These are phyloP conservation scores for Pollenia labialis DNA, from an alignment of 2,888 invertebrate species.

Conservation along the genomic window DNA sequence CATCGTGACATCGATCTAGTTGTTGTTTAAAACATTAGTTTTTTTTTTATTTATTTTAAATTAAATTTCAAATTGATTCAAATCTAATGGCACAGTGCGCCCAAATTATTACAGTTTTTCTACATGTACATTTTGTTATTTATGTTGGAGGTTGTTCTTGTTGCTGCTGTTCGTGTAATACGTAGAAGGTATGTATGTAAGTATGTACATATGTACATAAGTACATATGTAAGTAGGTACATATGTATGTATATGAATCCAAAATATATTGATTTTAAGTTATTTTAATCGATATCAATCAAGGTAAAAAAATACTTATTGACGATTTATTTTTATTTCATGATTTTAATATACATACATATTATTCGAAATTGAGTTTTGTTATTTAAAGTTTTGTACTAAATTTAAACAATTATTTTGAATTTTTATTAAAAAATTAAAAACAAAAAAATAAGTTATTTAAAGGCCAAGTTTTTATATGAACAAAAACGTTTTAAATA, in stretches of 20 bases:
- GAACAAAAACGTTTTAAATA: too few species aligned
- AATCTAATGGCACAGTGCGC: conserved; percentile 41
- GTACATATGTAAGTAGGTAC: too few species aligned
- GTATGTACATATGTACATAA: too few species aligned
- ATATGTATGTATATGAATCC: background rate
- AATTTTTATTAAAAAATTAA: background rate
- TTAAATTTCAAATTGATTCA: conserved; percentile 32
- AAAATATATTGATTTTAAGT: conserved; percentile 44
- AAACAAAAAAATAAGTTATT: background rate
- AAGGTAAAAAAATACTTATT: conserved; percentile 48
- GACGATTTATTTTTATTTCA: conserved; percentile 36
- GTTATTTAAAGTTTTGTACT: conserved; percentile 3
- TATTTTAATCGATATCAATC: conserved; percentile 65
- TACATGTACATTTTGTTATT: background rate
- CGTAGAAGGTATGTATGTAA: background rate
- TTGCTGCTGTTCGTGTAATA: background rate
- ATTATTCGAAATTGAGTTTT: background rate
- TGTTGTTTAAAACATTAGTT: conserved; percentile 5
- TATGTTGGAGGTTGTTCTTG: conserved; percentile 6
- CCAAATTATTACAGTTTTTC: background rate
- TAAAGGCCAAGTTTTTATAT: background rate
- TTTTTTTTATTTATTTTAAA: conserved; percentile 42
- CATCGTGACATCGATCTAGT: conserved; percentile 64
- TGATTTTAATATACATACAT: conserved; percentile 1
- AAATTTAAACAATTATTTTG: conserved; percentile 7